A percentile compares a stretch with the other conserved stretches of the same genome.
Conservation (phyloP, 2,797 vertebrate species). For the Menidia menidia region DNA sequence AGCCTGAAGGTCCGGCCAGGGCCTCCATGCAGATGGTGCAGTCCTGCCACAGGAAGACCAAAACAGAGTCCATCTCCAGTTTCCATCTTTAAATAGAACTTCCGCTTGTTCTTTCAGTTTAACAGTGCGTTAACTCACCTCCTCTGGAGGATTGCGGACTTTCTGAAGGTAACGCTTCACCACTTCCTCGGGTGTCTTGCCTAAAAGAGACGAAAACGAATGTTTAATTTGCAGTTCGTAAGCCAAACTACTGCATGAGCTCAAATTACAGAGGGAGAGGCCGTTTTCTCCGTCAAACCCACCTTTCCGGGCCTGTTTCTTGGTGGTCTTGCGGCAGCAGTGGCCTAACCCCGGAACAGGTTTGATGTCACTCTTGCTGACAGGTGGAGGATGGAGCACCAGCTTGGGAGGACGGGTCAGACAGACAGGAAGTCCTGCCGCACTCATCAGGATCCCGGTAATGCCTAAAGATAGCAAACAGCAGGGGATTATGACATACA, state of each 20-base stretch:
- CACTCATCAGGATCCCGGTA: slow-evolving; percentile 97
- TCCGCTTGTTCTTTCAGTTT: too few relatives aligned
- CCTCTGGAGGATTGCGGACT: slow-evolving; percentile 92
- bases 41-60: slow-evolving; percentile 81
- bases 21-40: slow-evolving; percentile 97
- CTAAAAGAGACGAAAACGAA: slow-evolving; percentile 76
- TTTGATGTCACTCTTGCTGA: slow-evolving; percentile 97
- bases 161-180: slow-evolving; percentile 96
- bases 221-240: not conserved
- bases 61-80: not conserved
- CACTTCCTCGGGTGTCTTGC: slow-evolving; percentile 95
- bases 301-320: slow-evolving; percentile 97
- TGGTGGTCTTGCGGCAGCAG: slow-evolving; percentile 95
- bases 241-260: not conserved
- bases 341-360: slow-evolving; percentile 93
- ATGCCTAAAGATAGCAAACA: slow-evolving; percentile 84
- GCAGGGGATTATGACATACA: slow-evolving; percentile 30
- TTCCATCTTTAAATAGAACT: not conserved
- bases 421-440: slow-evolving; percentile 94
- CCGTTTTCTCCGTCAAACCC: not conserved
- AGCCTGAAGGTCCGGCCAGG: slow-evolving; percentile 90
- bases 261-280: not conserved
- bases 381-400: slow-evolving; percentile 93
- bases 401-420: slow-evolving; percentile 93
- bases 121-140: slow-evolving; percentile 78